Evolutionary conservation across 2,113 vertebrate genomes (phyloP).

Genomic region (Aegithalos caudatus): DNA sequence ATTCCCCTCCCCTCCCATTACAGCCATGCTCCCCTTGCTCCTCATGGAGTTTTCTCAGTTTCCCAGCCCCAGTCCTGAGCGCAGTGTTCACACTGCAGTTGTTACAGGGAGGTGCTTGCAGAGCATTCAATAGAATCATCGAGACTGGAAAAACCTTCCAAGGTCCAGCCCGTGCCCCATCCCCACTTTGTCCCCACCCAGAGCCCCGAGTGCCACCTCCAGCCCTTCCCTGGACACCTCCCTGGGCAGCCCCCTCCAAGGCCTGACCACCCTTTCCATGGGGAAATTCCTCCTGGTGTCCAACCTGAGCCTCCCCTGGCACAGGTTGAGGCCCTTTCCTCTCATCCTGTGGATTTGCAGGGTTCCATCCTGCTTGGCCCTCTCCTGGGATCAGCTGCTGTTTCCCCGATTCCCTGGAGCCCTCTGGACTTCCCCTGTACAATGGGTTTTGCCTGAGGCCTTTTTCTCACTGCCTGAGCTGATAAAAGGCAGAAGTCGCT

Average conservation of each 20-base stretch:
- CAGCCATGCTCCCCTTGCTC: neutral
- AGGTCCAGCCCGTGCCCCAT: neutral
- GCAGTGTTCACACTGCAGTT: neutral
- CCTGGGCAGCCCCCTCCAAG: neutral
- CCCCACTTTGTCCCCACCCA: neutral
- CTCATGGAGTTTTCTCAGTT: neutral
- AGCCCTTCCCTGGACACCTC: neutral
- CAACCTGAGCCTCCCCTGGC: neutral
- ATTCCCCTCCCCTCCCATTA: too few relatives aligned
- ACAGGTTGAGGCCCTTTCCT: neutral
- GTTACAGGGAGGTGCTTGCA: neutral
- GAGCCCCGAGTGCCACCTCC: neutral
- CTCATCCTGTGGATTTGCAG: neutral
- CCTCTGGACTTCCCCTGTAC: neutral
- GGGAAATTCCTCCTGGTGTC: neutral
- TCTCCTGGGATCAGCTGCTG: neutral
- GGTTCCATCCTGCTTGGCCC: neutral
- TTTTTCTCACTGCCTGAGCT: neutral
- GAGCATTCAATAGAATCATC: neutral
- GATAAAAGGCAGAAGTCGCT: slow-evolving; percentile 2
- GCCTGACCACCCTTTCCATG: too few relatives aligned
- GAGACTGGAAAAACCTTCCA: neutral
- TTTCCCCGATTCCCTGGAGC: neutral
- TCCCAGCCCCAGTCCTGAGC: neutral
- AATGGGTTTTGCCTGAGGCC: neutral